Percentiles rank a stretch among this genome's conserved stretches.
phyloP scores from a whole-genome alignment of 1,140 invertebrate species.

The Drosophila lowei region DNA sequence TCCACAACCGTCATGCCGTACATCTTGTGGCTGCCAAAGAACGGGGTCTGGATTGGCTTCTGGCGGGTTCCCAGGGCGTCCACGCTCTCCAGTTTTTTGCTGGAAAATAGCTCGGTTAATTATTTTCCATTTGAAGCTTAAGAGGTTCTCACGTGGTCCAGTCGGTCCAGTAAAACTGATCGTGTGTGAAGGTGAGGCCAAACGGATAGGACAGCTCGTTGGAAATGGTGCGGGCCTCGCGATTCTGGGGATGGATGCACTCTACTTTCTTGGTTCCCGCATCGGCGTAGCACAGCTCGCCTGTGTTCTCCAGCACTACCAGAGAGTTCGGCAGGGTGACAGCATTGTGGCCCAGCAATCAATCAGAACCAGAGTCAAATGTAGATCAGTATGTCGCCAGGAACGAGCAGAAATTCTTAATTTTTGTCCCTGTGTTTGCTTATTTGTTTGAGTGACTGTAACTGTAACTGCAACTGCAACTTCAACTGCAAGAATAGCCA shows the following conservation, averaged over 20 bases:
- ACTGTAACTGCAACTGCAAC: not conserved
- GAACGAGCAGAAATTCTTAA: constrained; percentile 9
- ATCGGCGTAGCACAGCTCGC: constrained; percentile 97
- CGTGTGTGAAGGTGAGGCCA: constrained; percentile 91
- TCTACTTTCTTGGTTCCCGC: constrained; percentile 92
- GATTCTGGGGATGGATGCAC: constrained; percentile 83
- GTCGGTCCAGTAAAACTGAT: constrained; percentile 97
- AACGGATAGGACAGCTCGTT: constrained; percentile 94
- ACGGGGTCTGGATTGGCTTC: constrained; percentile 87
- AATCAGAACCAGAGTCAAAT: constrained; percentile 15
- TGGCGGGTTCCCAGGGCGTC: constrained; percentile 86
- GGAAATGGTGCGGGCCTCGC: constrained; percentile 89
- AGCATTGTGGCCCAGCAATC: constrained; percentile 85
- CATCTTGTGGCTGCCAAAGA: constrained; percentile 92
- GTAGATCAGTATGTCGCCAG: too few species aligned
- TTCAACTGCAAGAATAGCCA: constrained; percentile 41
- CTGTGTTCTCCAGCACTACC: constrained; percentile 92
- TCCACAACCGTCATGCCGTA: constrained; percentile 94
- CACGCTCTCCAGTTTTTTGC: constrained; percentile 90
- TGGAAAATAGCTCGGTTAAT: constrained; percentile 57
- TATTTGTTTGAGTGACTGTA: constrained; percentile 14
- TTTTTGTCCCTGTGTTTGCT: constrained; percentile 47
- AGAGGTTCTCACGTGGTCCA: constrained; percentile 93
- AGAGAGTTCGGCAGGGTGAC: constrained; percentile 91
- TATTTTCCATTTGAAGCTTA: not conserved